Percentiles rank a stretch among this genome's conserved stretches.
Conservation (phyloP, 1,140 invertebrate species). For the Andricus grossulariae region DNA sequence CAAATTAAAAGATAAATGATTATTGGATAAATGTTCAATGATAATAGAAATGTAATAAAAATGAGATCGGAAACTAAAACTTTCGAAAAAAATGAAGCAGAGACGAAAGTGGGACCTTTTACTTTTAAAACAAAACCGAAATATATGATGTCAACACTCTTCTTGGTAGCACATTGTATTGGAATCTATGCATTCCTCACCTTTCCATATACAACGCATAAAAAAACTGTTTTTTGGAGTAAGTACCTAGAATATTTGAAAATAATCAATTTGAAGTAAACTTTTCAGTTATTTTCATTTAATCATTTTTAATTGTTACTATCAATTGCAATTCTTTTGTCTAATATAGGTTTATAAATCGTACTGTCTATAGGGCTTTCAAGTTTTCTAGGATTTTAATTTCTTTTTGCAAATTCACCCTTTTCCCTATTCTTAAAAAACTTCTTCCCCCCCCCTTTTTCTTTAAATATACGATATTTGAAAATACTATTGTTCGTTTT, state of each 20-base stretch:
- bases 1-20: too few relatives aligned
- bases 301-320: not conserved
- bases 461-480: too few relatives aligned
- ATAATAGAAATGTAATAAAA: not conserved
- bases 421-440: too few relatives aligned
- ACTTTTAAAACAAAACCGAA: not conserved
- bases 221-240: conserved; percentile 1
- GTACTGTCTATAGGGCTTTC: too few relatives aligned
- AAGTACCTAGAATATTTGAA: not conserved
- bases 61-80: not conserved
- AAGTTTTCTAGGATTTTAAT: too few relatives aligned
- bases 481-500: too few relatives aligned
- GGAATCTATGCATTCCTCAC: not conserved
- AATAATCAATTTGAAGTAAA: not conserved
- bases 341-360: too few relatives aligned
- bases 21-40: not conserved
- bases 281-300: not conserved
- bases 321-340: too few relatives aligned
- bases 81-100: not conserved
- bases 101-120: not conserved
- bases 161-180: not conserved
- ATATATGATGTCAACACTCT: not conserved
- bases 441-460: too few relatives aligned
- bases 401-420: too few relatives aligned
- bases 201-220: not conserved